Conservation (phyloP, 2,797 vertebrate species). For the Pangasius djambal region DNA sequence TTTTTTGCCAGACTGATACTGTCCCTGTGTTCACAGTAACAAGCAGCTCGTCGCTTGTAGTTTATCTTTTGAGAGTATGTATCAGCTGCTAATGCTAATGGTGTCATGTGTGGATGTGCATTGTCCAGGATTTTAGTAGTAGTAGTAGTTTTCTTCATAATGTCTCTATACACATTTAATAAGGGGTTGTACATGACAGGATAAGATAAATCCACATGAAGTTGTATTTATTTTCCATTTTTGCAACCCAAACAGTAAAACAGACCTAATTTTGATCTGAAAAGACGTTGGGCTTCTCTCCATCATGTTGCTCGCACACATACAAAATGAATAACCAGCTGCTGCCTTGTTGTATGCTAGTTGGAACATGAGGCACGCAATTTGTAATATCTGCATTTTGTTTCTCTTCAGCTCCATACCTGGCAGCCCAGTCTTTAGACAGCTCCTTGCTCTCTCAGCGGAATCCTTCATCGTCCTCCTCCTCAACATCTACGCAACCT, state of each 20-base stretch:
- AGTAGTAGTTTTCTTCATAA: neutral
- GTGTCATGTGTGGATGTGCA: neutral
- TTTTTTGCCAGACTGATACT: neutral
- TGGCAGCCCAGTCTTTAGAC: slow-evolving; percentile 93
- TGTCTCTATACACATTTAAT: neutral
- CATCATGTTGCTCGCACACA: neutral
- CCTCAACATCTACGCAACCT: slow-evolving; percentile 76
- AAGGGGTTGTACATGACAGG: neutral
- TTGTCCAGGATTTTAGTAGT: neutral
- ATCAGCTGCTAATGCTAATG: neutral
- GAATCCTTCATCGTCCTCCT: slow-evolving; percentile 73
- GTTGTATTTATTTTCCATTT: neutral
- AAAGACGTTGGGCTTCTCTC: neutral
- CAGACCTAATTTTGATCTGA: neutral
- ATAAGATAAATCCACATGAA: neutral
- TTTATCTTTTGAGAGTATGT: neutral
- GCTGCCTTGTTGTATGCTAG: neutral
- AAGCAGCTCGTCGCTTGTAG: neutral
- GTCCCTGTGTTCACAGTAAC: neutral
- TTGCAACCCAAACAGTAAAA: neutral
- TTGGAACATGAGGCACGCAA: neutral
- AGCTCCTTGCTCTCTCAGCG: slow-evolving; percentile 90
- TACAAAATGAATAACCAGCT: neutral
- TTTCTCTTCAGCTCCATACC: slow-evolving; percentile 87
- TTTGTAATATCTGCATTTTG: neutral